A percentile compares a stretch with the other conserved stretches of the same genome.
Conservation (phyloP, 2,113 vertebrate species). For the Glaucidium brasilianum region DNA sequence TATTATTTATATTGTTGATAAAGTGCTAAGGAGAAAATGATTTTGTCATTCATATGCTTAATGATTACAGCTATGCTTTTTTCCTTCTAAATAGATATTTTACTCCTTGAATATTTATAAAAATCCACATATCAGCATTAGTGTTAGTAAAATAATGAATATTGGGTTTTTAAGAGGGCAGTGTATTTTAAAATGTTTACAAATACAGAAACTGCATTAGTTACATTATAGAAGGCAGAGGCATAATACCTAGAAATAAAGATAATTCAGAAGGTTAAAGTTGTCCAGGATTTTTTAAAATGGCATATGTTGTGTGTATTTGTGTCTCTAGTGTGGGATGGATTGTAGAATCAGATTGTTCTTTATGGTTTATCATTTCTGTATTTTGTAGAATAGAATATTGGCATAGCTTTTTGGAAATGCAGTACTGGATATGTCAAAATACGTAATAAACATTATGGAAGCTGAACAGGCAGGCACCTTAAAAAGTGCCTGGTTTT, state of each 20-base stretch:
- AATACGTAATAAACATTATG: neutral
- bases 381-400: neutral
- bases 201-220: neutral
- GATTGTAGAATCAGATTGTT: neutral
- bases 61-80: neutral
- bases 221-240: neutral
- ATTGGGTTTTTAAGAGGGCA: neutral
- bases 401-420: neutral
- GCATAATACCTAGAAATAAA: neutral
- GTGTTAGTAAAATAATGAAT: neutral
- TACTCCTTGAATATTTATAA: neutral
- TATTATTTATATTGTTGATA: neutral
- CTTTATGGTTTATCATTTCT: neutral
- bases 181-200: neutral
- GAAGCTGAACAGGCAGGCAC: neutral
- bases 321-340: neutral
- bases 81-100: neutral
- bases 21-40: neutral
- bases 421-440: neutral
- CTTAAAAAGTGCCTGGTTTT: neutral
- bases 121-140: neutral
- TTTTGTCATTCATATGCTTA: neutral
- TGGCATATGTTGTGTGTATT: neutral
- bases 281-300: neutral
- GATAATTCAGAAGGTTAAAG: neutral